Evolutionary conservation across 2,797 vertebrate species (phyloP).

Genomic region (Adrianichthys oophorus): DNA sequence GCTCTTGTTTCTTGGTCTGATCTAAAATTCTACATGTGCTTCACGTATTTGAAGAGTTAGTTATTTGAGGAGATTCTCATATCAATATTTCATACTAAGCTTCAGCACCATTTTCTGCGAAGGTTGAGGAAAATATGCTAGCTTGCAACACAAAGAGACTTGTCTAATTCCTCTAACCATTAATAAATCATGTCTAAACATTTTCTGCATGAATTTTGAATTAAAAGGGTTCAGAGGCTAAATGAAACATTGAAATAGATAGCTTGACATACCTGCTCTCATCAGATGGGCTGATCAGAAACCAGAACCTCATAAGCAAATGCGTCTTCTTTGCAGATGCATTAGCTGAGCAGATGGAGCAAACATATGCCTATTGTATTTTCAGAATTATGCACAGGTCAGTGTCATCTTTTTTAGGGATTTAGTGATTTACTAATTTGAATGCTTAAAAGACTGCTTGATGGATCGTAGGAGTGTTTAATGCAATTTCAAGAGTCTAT

Average conservation of each 20-base stretch:
- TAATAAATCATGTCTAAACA: slow-evolving; percentile 34
- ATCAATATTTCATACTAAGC: slow-evolving; percentile 48
- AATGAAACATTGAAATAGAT: slow-evolving; percentile 15
- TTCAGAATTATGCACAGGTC: slow-evolving; percentile 42
- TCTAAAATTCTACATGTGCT: slow-evolving; percentile 57
- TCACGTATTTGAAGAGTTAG: slow-evolving; percentile 51
- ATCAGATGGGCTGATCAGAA: slow-evolving; percentile 2
- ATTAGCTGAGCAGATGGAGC: slow-evolving; percentile 57
- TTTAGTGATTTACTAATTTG: slow-evolving; percentile 46
- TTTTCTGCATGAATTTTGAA: slow-evolving; percentile 14
- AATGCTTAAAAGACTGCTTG: slow-evolving; percentile 45
- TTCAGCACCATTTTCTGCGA: slow-evolving; percentile 28
- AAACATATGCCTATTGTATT: slow-evolving; percentile 63
- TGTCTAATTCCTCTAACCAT: slow-evolving; percentile 24
- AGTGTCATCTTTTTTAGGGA: slow-evolving; percentile 48
- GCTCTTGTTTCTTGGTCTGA: slow-evolving; percentile 45
- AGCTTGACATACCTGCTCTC: not conserved
- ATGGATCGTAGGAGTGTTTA: slow-evolving; percentile 61
- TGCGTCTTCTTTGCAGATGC: slow-evolving; percentile 34
- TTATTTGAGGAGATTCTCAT: slow-evolving; percentile 50
- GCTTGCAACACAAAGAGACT: slow-evolving; percentile 8
- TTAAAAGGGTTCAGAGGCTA: slow-evolving; percentile 25
- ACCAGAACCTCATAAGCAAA: not conserved
- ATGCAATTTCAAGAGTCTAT: slow-evolving; percentile 70
- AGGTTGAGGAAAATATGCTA: slow-evolving; percentile 26